These are phyloP conservation scores for Atherinomorus stipes DNA, from an alignment of 2,113 vertebrate genomes.

Conservation along the genomic window DNA sequence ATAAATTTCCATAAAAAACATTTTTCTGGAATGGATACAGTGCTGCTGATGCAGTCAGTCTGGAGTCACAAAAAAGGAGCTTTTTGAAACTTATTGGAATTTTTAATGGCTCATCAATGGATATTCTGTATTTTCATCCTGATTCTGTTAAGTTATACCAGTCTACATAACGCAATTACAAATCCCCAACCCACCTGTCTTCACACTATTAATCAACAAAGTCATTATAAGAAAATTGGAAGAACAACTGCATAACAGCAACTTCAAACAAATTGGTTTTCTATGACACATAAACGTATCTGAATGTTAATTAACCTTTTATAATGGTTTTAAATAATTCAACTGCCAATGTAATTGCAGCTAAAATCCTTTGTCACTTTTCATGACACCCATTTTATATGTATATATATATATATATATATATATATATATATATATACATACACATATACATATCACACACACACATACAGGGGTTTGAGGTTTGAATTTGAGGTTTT, in stretches of 20 bases:
- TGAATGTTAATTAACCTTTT: constrained; percentile 8
- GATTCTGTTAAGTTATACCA: neutral
- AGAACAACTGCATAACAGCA: neutral
- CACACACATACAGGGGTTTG: too few relatives aligned
- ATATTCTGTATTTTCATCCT: neutral
- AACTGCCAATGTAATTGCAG: constrained; percentile 14
- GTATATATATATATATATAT: too few relatives aligned
- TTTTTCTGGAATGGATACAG: neutral
- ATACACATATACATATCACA: neutral
- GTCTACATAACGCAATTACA: neutral
- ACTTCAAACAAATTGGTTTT: neutral
- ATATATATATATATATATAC: too few relatives aligned
- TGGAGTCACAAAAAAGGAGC: neutral
- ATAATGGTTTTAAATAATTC: constrained; percentile 34
- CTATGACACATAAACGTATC: constrained; percentile 8
- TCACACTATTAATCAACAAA: neutral
- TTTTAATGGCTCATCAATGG: neutral
- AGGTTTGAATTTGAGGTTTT: too few relatives aligned
- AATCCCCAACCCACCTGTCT: neutral
- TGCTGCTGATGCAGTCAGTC: neutral
- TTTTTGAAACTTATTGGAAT: constrained; percentile 14
- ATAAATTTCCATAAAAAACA: neutral
- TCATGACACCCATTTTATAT: neutral
- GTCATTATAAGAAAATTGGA: neutral
- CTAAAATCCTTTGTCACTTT: constrained; percentile 13